Conservation (phyloP, 2,797 vertebrate species). For the Orestias chungarensis region DNA sequence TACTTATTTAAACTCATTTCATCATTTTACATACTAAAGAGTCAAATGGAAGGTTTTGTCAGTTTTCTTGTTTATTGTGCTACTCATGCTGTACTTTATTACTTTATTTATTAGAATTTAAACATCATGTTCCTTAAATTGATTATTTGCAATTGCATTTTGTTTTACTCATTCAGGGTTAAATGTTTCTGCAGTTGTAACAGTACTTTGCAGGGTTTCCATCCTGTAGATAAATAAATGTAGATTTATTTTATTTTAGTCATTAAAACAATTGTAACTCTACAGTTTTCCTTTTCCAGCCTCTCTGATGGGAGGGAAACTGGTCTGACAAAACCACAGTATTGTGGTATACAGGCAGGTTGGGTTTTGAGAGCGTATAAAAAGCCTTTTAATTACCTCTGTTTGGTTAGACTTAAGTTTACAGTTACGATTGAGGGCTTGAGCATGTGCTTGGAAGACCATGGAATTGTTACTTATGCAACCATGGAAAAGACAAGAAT, state of each 20-base stretch:
- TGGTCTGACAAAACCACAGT: conserved; percentile 63
- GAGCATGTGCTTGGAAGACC: conserved; percentile 59
- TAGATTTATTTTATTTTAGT: conserved; percentile 54
- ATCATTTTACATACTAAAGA: conserved; percentile 50
- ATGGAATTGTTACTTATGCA: conserved; percentile 42
- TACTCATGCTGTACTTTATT: conserved; percentile 70
- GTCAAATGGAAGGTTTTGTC: conserved; percentile 47
- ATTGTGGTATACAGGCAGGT: conserved; percentile 61
- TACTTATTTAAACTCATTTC: conserved; percentile 23
- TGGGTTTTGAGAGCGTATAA: conserved; percentile 69
- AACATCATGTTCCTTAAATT: conserved; percentile 53
- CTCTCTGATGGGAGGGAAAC: conserved; percentile 57
- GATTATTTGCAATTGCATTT: conserved; percentile 38
- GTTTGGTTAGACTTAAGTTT: conserved; percentile 72
- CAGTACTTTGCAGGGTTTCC: conserved; percentile 20
- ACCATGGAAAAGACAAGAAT: conserved; percentile 23
- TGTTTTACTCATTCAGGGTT: conserved; percentile 29
- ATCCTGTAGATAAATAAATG: conserved; percentile 42
- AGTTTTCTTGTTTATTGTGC: conserved; percentile 64
- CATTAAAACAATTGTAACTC: conserved; percentile 61
- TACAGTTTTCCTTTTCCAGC: conserved; percentile 35
- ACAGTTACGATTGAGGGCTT: conserved; percentile 59
- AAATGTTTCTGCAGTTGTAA: conserved; percentile 34
- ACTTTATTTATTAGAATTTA: conserved; percentile 80
- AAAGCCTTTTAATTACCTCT: conserved; percentile 76